A percentile compares a stretch with the other conserved stretches of the same genome.
Evolutionary conservation across 2,888 invertebrate genomes (phyloP).

Genomic region (Neelides folsomi): DNA sequence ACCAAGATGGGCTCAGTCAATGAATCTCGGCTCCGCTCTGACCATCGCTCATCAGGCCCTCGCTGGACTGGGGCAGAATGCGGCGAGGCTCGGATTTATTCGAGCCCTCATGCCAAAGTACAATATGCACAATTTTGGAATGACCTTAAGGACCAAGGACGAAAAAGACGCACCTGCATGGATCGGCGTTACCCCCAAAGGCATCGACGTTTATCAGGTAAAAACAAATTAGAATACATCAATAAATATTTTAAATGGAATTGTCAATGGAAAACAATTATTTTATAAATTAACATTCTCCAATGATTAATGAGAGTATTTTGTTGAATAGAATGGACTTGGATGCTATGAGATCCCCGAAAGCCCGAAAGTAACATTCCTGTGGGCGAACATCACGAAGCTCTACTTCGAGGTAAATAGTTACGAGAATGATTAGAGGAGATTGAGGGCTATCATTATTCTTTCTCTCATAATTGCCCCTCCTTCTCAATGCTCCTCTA

Average conservation of each 20-base stretch:
- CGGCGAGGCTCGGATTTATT: conserved; percentile 29
- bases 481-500: no score
- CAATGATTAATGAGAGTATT: neutral
- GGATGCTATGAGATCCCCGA: conserved; percentile 31
- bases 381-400: conserved; percentile 92
- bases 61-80: conserved; percentile 25
- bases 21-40: conserved; percentile 19
- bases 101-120: conserved; percentile 31
- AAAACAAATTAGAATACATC: no score
- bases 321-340: conserved; percentile 20
- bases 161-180: conserved; percentile 52
- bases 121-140: conserved; percentile 32
- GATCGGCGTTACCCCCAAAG: conserved; percentile 81
- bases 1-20: conserved; percentile 24
- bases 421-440: no score
- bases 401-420: conserved; percentile 69
- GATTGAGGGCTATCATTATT: no score
- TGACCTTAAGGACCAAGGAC: conserved; percentile 40
- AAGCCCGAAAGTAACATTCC: conserved; percentile 56
- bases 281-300: no score
- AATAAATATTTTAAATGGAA: neutral
- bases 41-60: conserved; percentile 28
- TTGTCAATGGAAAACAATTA: no score
- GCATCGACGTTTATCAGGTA: conserved; percentile 70
- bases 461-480: no score